Evolutionary conservation across 2,888 invertebrate species (phyloP), one percentile per base, ranked within the genome.

Genomic region (Rhagonycha fulva): DNA sequence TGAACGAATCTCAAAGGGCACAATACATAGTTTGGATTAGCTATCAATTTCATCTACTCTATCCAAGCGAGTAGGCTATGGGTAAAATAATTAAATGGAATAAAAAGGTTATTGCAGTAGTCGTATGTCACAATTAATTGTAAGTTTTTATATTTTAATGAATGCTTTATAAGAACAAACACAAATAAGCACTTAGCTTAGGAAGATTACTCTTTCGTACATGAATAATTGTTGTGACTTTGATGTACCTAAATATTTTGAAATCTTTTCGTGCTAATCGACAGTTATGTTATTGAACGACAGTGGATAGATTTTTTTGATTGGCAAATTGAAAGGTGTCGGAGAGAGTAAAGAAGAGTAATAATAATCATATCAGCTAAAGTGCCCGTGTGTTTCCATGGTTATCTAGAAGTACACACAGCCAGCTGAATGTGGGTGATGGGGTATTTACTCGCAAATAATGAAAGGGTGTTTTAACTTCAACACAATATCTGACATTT

Each of bases 341-440:
- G 14, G 67, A 70, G 67, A 76, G 66, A 47, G 30, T 23, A 73
- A 68, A 71, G 70, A 68, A 74, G 71, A 78, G 76, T 62, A 77
- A 77, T 70, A 77, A 70, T 68, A 78, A 78, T 78, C 78, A 71
- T 72, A 76, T 76, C 76, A 75, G 74, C 60, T 74, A 68, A 72
- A 77, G 74, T 76, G 72, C 71, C 76, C 76, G 76, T 73, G 78
- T 71, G 80, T 80, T 74, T 68, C 79, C 77, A 77, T 77, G 79
- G 80, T 75, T 77, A 80, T 79, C 77, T 76, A 75, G 75, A 76
- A 76, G 75, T 79, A 78, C 77, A 80, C 80, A 79, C 68, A 78
- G 76, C 72, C 71, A 72, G 71, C 71, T 70, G 74, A 69, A 77
- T 75, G 71, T 73, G 70, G 71, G 76, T 71, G 74, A 66, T 74